Conservation (phyloP, 2,888 invertebrate genomes). For the Amphimallon solstitiale region DNA sequence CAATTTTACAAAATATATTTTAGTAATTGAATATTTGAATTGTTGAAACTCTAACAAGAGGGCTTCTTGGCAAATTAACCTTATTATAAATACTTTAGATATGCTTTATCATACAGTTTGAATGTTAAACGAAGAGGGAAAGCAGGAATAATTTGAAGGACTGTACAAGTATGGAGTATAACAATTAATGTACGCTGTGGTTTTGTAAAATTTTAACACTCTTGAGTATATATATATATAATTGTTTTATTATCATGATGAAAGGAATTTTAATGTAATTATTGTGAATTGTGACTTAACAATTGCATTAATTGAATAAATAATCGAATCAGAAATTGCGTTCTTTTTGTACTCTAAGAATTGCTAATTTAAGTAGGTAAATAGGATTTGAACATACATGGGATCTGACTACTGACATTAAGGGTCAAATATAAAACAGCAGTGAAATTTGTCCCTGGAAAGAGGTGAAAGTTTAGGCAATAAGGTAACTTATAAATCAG, state of each 20-base stretch:
- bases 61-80: constrained; percentile 26
- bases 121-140: constrained; percentile 2
- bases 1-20: background rate
- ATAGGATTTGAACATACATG: too few relatives aligned
- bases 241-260: constrained; percentile 24
- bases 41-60: constrained; percentile 5
- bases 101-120: constrained; percentile 31
- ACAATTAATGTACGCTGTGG: constrained; percentile 18
- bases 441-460: too few relatives aligned
- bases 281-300: constrained; percentile 21
- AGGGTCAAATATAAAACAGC: too few relatives aligned
- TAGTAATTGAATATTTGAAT: background rate
- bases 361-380: background rate
- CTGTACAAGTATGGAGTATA: constrained; percentile 10
- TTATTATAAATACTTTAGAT: constrained; percentile 30
- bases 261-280: constrained; percentile 1
- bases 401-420: too few relatives aligned
- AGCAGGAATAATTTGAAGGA: background rate
- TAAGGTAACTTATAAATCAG: too few relatives aligned
- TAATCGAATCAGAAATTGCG: background rate
- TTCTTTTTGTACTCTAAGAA: background rate
- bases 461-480: too few relatives aligned
- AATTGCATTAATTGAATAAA: constrained; percentile 26
- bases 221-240: constrained; percentile 26
- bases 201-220: constrained; percentile 20